These are phyloP conservation scores for Aegotheles bennettii DNA, from an alignment of 2,113 vertebrate species.

Conservation along the genomic window DNA sequence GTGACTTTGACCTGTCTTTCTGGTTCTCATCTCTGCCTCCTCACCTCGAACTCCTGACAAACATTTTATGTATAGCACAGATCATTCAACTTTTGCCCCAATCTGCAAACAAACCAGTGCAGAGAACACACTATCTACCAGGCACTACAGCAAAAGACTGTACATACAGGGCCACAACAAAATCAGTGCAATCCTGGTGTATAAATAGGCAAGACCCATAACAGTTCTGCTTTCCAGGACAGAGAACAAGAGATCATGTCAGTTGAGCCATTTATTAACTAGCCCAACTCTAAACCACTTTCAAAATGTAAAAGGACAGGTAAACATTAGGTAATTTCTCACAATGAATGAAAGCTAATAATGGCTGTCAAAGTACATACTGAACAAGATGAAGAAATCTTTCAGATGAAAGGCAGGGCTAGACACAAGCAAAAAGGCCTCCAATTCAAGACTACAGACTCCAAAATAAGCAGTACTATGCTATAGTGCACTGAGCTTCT, in stretches of 20 bases:
- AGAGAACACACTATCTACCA: neutral
- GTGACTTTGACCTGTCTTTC: neutral
- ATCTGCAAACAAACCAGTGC: neutral
- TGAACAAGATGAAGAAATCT: neutral
- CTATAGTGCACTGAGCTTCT: neutral
- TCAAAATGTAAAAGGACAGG: neutral
- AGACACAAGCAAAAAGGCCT: neutral
- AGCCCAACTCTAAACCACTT: neutral
- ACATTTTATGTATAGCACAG: neutral
- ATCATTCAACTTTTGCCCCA: neutral
- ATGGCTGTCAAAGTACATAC: neutral
- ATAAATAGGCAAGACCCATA: neutral
- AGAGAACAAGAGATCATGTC: neutral
- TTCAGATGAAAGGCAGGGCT: neutral
- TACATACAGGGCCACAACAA: neutral
- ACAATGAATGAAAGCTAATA: neutral
- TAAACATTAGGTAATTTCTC: neutral
- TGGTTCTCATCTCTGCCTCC: neutral
- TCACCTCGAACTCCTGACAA: neutral
- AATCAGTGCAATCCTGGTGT: neutral
- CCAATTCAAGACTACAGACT: neutral
- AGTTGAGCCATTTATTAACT: neutral
- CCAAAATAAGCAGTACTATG: neutral
- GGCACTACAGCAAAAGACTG: neutral
- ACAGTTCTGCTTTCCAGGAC: neutral